phyloP scores from a whole-genome alignment of 64 coral and sea anemone species.

The Montipora cactus region DNA sequence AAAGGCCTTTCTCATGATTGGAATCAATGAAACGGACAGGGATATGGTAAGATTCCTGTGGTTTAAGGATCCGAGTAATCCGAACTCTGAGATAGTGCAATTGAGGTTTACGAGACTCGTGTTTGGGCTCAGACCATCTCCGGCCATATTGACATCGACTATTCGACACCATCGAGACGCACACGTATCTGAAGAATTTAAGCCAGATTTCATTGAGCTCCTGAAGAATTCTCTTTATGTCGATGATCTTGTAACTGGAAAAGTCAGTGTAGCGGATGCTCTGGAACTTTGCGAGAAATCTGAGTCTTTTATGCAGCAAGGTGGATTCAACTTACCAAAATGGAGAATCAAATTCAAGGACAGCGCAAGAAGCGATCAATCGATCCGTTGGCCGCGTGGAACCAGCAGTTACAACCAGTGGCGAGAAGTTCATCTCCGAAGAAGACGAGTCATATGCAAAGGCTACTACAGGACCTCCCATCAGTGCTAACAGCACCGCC shows the following conservation, averaged over 20 bases:
- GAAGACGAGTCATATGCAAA: slow-evolving; percentile 52
- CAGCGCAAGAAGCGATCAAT: background rate
- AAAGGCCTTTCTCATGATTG: slow-evolving; percentile 19
- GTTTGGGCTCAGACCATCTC: slow-evolving; percentile 7
- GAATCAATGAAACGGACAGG: background rate
- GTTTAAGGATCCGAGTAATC: background rate
- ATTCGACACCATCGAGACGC: slow-evolving; percentile 22
- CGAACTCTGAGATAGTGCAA: background rate
- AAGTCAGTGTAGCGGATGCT: background rate
- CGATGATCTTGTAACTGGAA: background rate
- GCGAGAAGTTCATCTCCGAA: slow-evolving; percentile 23
- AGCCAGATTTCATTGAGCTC: background rate
- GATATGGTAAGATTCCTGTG: slow-evolving; percentile 3
- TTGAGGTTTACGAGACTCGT: background rate
- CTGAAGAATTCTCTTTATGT: slow-evolving; percentile 7
- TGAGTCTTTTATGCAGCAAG: slow-evolving; percentile 14
- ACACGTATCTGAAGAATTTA: background rate
- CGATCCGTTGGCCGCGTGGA: background rate
- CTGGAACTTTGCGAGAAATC: background rate
- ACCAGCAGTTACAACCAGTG: background rate
- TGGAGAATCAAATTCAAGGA: slow-evolving; percentile 27
- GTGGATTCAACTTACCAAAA: slow-evolving; percentile 40
- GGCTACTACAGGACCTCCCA: slow-evolving; percentile 10
- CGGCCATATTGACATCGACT: background rate
- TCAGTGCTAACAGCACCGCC: background rate